Base-by-base conservation (phyloP, 2,113 vertebrate genomes). In the Dasyurus viverrinus region DNA sequence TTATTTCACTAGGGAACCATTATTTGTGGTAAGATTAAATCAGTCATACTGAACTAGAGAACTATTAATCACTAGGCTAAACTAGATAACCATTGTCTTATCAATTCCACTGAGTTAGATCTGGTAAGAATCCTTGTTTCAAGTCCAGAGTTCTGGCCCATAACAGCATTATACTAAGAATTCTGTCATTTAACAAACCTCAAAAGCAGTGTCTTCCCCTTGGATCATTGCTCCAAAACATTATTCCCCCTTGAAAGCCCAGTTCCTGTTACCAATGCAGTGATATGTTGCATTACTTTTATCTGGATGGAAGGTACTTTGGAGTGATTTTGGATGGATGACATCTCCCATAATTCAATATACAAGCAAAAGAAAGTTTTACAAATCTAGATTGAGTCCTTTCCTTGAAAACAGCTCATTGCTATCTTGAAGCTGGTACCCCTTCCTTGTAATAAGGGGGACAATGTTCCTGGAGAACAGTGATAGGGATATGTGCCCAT, bases 401-500 rank as follows among this genome's bases (percentile, higher is more conserved):
- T 84, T 76, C 60, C 30, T 19, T n/a, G 60, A 84, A 84, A n/a
- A 94, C 76, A 68, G 22, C 30, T 91, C 52, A 36, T 54, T 84
- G 36, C 22, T 14, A 0, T 60, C 7, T 14, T 60, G 24, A 91
- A 94, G 76, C 97, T 96, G 89, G 94, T 93, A 92, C 95, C 91
- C 91, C 68, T 94, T 97, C 91, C 96, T 1, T 0, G 95, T 97
- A 97, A 98, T 98, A 96, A 97, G 54, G 92, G 95, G 90, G 93
- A 95, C 54, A 3, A 3, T 96, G 94, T 97, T 91, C 93, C 47
- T 0, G 90, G 97, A 95, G 57, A 0, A 93, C 90, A 95, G 96
- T 95, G 95, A 68, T 94, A 95, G 90, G 95, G 97, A 97, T 98
- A 42, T 96, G 95, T 98, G 96, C 97, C 91, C 96, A 95, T 95